These are phyloP conservation scores for Ormyrus nitidulus DNA, from an alignment of 2,888 invertebrate genomes.

Conservation along the genomic window DNA sequence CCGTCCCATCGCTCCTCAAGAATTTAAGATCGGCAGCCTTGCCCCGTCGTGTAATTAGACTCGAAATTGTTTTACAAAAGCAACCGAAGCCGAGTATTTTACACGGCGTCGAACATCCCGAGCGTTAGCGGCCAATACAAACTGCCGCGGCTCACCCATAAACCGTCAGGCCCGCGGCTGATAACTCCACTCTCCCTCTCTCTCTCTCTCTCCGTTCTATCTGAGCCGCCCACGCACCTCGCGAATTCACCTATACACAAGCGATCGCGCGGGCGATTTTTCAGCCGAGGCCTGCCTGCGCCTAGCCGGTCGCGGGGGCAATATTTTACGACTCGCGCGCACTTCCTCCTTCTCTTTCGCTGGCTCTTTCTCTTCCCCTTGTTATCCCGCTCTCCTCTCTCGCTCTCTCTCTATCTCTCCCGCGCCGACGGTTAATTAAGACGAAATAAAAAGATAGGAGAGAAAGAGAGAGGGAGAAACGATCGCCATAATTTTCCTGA, in stretches of 20 bases:
- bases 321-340: slow-evolving; percentile 39
- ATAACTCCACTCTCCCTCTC: slow-evolving; percentile 26
- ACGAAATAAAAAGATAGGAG: slow-evolving; percentile 45
- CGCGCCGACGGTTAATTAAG: slow-evolving; percentile 47
- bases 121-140: slow-evolving; percentile 1
- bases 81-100: not conserved
- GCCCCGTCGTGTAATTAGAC: slow-evolving; percentile 4
- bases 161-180: slow-evolving; percentile 2
- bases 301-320: not conserved
- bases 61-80: not conserved
- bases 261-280: not conserved
- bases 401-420: not conserved
- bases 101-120: not conserved
- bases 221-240: not conserved
- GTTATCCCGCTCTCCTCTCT: slow-evolving; percentile 32
- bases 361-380: slow-evolving; percentile 34
- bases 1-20: not conserved
- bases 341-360: slow-evolving; percentile 55
- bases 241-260: not conserved
- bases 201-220: not conserved
- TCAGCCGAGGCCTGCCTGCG: not conserved
- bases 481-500: slow-evolving; percentile 50
- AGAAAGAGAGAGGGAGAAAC: slow-evolving; percentile 30
- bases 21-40: slow-evolving; percentile 5
- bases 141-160: slow-evolving; percentile 19